phyloP scores from a whole-genome alignment of 2,888 invertebrate species.

The Hipparchia semele region DNA sequence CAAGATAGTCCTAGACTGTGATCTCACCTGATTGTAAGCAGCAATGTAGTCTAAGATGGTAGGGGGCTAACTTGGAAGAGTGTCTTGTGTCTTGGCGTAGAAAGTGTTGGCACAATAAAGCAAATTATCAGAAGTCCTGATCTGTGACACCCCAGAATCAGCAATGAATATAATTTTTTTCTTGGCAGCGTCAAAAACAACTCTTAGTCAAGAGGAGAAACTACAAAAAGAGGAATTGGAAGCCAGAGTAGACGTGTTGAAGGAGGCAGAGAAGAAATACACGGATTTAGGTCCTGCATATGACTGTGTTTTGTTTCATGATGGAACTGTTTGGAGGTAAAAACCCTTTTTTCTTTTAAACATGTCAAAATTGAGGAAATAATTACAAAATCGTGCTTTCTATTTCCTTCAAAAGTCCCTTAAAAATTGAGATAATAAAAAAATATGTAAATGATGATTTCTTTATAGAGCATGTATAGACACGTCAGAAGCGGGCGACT shows the following conservation, averaged over 20 bases:
- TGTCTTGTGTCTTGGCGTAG: no score
- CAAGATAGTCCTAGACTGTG: no score
- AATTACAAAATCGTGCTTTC: no score
- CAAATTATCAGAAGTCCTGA: no score
- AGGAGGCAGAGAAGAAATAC: constrained; percentile 93
- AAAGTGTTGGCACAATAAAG: no score
- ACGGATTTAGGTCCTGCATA: constrained; percentile 93
- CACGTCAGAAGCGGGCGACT: constrained; percentile 91
- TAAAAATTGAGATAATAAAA: no score
- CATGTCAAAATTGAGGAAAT: no score
- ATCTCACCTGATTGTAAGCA: no score
- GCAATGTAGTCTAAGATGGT: no score
- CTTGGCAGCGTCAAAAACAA: constrained; percentile 69
- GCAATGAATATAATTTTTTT: neutral
- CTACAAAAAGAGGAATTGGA: constrained; percentile 94
- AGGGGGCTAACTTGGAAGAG: no score
- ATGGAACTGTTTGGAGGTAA: constrained; percentile 95
- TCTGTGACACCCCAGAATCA: no score
- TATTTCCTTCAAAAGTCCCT: no score
- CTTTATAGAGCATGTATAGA: constrained; percentile 89
- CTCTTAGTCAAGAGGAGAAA: constrained; percentile 87
- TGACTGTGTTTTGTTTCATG: constrained; percentile 97
- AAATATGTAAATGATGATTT: neutral
- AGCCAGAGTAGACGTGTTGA: constrained; percentile 91
- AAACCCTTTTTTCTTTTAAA: constrained; percentile 19